These are phyloP conservation scores for Tinea pellionella DNA, from an alignment of 2,888 invertebrate genomes.

Conservation along the genomic window DNA sequence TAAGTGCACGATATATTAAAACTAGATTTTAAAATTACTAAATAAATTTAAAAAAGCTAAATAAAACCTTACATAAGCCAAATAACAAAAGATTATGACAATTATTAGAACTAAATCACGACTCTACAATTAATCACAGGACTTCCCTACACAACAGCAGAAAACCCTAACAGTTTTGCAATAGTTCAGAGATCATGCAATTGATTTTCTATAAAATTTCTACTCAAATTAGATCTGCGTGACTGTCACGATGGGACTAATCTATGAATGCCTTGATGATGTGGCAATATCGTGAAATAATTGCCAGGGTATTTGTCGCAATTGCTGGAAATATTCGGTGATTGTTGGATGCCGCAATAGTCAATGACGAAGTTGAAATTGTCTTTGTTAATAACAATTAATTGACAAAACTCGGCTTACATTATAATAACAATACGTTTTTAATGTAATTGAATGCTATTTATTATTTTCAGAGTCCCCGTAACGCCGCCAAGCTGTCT, in stretches of 20 bases:
- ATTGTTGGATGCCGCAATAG: slow-evolving; percentile 20
- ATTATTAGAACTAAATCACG: slow-evolving; percentile 1
- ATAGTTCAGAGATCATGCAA: slow-evolving; percentile 57
- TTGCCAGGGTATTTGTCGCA: slow-evolving; percentile 36
- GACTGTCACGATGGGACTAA: slow-evolving; percentile 56
- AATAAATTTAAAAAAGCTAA: not conserved
- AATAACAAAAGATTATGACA: not conserved
- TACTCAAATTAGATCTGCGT: slow-evolving; percentile 36
- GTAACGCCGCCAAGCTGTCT: slow-evolving; percentile 66
- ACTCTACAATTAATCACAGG: slow-evolving; percentile 1
- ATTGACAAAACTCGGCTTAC: not conserved
- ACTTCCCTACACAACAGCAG: not conserved
- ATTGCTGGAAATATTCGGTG: slow-evolving; percentile 42
- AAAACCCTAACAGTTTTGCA: slow-evolving; percentile 38
- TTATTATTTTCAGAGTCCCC: slow-evolving; percentile 38
- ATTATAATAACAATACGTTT: no score
- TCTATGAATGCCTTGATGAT: slow-evolving; percentile 29
- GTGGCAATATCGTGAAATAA: slow-evolving; percentile 48
- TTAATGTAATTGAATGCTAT: no score
- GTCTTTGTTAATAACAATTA: not conserved
- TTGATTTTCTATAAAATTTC: slow-evolving; percentile 51
- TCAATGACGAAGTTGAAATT: not conserved
- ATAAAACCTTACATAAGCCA: not conserved
- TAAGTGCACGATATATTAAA: no score
- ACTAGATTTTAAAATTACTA: no score